These are phyloP conservation scores for Hydrophis major DNA, from an alignment of 2,797 vertebrate species.

Conservation along the genomic window DNA sequence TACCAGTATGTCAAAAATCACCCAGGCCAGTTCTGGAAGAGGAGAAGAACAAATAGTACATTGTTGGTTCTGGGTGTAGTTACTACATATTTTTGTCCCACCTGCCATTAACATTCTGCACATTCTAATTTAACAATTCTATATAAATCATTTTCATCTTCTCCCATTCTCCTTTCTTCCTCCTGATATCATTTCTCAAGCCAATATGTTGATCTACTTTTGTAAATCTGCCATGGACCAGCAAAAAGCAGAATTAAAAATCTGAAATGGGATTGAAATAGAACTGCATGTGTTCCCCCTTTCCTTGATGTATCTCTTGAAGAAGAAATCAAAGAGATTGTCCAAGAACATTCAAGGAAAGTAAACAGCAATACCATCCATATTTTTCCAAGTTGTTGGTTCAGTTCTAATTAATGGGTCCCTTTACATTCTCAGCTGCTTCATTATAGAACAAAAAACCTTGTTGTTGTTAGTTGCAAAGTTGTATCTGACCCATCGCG, in stretches of 20 bases:
- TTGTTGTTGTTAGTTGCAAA: no score
- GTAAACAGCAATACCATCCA: background rate
- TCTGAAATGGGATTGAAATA: background rate
- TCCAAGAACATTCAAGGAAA: background rate
- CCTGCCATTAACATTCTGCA: background rate
- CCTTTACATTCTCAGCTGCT: background rate
- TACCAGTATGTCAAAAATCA: background rate
- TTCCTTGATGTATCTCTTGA: background rate
- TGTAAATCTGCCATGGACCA: background rate
- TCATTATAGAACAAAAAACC: background rate
- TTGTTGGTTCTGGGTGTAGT: background rate
- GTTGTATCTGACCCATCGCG: no score
- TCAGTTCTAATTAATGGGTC: background rate
- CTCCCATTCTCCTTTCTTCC: background rate
- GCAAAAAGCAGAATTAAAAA: background rate
- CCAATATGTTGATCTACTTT: background rate
- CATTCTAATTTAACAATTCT: background rate
- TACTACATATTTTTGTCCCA: background rate
- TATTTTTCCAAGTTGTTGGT: accelerated
- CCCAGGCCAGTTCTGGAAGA: background rate
- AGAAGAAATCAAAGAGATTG: background rate
- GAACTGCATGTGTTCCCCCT: background rate
- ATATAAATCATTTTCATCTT: background rate
- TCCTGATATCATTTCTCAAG: background rate
- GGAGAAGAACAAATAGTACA: background rate